Evolutionary conservation across 2,888 invertebrate species (phyloP), one percentile per base, ranked within the genome.

Genomic region (Zele albiditarsus): DNA sequence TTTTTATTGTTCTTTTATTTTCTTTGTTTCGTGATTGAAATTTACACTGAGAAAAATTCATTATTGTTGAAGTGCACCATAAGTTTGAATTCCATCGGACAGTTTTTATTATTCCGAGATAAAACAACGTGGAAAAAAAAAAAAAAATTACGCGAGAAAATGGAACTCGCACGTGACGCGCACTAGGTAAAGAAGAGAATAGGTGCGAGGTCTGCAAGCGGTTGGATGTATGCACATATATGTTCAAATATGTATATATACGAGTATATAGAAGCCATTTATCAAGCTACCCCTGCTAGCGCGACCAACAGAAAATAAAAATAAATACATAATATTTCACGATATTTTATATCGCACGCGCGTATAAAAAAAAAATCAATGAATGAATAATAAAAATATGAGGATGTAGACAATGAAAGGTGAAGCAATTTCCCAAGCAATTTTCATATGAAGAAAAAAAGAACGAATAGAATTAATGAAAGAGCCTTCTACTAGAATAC

Each of bases 81-180:
- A 20, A 20, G 53, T 53, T 53, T 23, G 53, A 20, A 53, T 53
- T 53, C 53, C 20, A 53, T 53, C 20, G 53, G 53, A 20, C 20
- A 53, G 20, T 53, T 53, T 53, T 53, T 20, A 53, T 53, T 53
- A 53, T 53, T 53, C 20, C 53, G 20, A 53, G 53, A 53, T 53
- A 20, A 53, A 53, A 53, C 20, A 53, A 53, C 46, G 8, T 14
- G 12, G 2, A 14, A 42, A 42, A 12, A 10, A 1, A 46, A n/a
- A n/a, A n/a, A 46, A n/a, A 46, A 46, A 42, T 42, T 46, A n/a
- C 2, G 20, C 20, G 53, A 53, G 53, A 53, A 53, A 53, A 53
- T 53, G 53, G 53, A 53, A 53, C 20, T 20, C 53, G 23, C 53
- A 53, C 53, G 53, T 53, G 53, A 53, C 20, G 53, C n/a, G 20